Percentiles rank a stretch among this genome's conserved stretches.
Conservation (phyloP, 2,888 invertebrate genomes). For the Campaea margaritaria region DNA sequence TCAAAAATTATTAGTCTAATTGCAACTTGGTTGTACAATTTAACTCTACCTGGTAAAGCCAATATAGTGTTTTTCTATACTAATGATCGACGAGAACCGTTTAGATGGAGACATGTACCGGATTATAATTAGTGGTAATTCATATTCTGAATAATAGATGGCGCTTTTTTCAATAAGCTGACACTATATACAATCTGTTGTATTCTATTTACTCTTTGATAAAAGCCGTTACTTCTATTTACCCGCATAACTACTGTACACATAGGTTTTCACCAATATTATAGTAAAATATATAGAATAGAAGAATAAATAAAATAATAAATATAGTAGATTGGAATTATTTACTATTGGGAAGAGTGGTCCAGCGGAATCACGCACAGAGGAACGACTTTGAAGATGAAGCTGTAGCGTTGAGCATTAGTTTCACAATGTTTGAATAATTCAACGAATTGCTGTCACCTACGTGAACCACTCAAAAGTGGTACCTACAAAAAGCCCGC, state of each 20-base stretch:
- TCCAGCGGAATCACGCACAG: constrained; percentile 69
- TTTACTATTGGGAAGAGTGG: constrained; percentile 49
- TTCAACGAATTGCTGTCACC: too few species aligned
- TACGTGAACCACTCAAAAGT: too few species aligned
- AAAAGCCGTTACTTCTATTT: constrained; percentile 13
- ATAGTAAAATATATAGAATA: constrained; percentile 17
- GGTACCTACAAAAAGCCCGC: too few species aligned
- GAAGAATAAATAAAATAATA: constrained; percentile 12
- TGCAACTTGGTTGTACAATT: too few species aligned
- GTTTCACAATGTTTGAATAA: background rate
- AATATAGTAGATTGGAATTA: constrained; percentile 24
- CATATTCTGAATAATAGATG: constrained; percentile 14
- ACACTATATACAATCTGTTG: background rate
- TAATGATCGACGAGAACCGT: too few species aligned
- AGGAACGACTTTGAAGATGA: constrained; percentile 19
- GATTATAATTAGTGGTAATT: background rate
- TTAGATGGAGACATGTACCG: too few species aligned
- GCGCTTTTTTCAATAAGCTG: constrained; percentile 16
- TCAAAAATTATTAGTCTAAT: too few species aligned
- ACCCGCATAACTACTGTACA: constrained; percentile 3
- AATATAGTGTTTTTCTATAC: too few species aligned
- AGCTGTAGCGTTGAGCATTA: background rate
- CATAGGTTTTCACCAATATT: constrained; percentile 7
- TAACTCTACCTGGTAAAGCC: too few species aligned
- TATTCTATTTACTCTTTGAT: constrained; percentile 7